Conservation (phyloP, 2,797 vertebrate species). For the Tokudaia muenninki region DNA sequence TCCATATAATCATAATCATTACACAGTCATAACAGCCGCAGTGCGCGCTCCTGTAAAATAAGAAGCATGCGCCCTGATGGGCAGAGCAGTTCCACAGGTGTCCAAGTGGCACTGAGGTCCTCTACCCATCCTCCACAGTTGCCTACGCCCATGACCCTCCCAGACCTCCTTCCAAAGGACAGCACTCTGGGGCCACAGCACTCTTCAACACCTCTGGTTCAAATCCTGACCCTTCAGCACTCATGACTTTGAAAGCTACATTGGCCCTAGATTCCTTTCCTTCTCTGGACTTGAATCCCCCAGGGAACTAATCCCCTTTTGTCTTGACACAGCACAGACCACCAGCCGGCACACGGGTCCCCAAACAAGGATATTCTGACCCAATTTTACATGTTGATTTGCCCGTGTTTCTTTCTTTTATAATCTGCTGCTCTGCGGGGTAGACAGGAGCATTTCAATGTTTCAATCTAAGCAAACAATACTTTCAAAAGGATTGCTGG, state of each 20-base stretch:
- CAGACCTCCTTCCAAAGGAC: neutral
- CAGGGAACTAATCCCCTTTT: neutral
- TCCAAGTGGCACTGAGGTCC: neutral
- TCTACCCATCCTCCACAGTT: neutral
- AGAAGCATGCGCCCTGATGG: constrained; percentile 34
- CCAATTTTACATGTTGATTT: constrained; percentile 64
- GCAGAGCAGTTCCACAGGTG: constrained; percentile 68
- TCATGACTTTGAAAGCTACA: neutral
- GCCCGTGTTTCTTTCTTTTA: constrained; percentile 59
- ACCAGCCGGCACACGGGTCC: constrained; percentile 29
- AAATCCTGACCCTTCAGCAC: neutral
- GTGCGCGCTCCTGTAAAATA: constrained; percentile 48
- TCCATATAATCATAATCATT: constrained; percentile 39
- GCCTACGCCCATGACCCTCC: constrained; percentile 5
- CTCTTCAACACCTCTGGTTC: neutral
- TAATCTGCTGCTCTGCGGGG: constrained; percentile 69
- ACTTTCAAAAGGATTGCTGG: constrained; percentile 71
- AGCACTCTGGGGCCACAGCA: neutral
- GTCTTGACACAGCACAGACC: constrained; percentile 23
- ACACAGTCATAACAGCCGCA: constrained; percentile 63
- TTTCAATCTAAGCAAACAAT: constrained; percentile 79
- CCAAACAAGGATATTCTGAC: constrained; percentile 42
- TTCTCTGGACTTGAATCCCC: neutral
- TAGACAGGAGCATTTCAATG: constrained; percentile 66
- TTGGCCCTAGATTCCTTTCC: neutral